Evolutionary conservation across 1,140 invertebrate species (phyloP), one percentile per base, ranked within the genome.

Genomic region (Cryptotermes secundus): DNA sequence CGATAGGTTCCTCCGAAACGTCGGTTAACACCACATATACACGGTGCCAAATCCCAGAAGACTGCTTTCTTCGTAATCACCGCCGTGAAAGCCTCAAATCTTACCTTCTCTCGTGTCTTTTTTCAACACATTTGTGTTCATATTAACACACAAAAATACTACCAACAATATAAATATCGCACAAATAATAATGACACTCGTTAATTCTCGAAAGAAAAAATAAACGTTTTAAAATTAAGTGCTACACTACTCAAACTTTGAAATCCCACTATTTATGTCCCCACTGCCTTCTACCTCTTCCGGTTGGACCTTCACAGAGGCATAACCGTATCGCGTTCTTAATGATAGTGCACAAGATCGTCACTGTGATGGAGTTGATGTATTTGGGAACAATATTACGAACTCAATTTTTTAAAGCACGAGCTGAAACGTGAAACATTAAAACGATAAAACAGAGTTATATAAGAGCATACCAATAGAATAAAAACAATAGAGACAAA

Each of bases 21-120:
- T n/a, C n/a, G n/a, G n/a, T n/a, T n/a, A n/a, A n/a, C n/a, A n/a
- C n/a, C n/a, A n/a, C n/a, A n/a, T n/a, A n/a, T n/a, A n/a, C n/a
- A n/a, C n/a, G n/a, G n/a, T n/a, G n/a, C n/a, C n/a, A n/a, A n/a
- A n/a, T n/a, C n/a, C n/a, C n/a, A n/a, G n/a, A n/a, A n/a, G n/a
- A n/a, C 53, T 49, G 35, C 83, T 31, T 80, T 83, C 83, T 6
- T 83, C 26, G 19, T n/a, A n/a, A n/a, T n/a, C n/a, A n/a, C n/a
- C n/a, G n/a, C n/a, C n/a, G n/a, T n/a, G n/a, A n/a, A n/a, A n/a
- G n/a, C n/a, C n/a, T n/a, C n/a, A n/a, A n/a, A n/a, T n/a, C n/a
- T n/a, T n/a, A n/a, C 24, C 35, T 26, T 83, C 83, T 83, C 26
- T 79, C 72, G 80, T 42, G 7, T 83, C 59, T 26, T 38, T 79